Evolutionary conservation across 2,888 invertebrate genomes (phyloP).

Genomic region (Drosophila peninsularis): DNA sequence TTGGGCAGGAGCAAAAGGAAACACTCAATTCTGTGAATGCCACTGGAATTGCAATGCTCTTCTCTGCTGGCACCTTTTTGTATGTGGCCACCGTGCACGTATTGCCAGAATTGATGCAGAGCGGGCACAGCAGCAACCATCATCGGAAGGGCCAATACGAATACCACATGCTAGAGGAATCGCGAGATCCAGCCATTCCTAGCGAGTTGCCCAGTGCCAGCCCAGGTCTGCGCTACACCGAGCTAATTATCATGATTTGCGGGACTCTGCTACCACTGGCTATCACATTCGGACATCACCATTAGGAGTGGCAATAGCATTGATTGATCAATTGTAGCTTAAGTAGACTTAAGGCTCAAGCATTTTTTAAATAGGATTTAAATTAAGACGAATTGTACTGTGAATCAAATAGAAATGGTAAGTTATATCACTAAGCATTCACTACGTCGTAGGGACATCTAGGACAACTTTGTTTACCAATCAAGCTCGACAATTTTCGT

Average conservation of each 20-base stretch:
- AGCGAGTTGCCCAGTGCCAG: slow-evolving; percentile 2
- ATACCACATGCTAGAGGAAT: slow-evolving; percentile 79
- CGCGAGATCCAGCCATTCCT: slow-evolving; percentile 34
- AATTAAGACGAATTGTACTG: slow-evolving; percentile 3
- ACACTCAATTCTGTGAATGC: slow-evolving; percentile 94
- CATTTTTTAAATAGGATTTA: slow-evolving; percentile 16
- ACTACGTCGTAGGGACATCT: too few species aligned
- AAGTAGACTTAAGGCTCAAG: slow-evolving; percentile 5
- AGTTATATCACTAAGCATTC: background rate
- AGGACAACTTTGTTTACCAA: too few species aligned
- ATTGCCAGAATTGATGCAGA: slow-evolving; percentile 94
- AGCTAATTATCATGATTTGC: slow-evolving; percentile 92
- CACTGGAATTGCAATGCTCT: slow-evolving; percentile 98
- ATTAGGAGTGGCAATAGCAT: slow-evolving; percentile 86
- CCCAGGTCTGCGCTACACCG: slow-evolving; percentile 89
- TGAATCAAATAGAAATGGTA: background rate
- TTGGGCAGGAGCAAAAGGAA: slow-evolving; percentile 97
- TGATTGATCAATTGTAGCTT: background rate
- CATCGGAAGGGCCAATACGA: slow-evolving; percentile 70
- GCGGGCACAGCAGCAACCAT: slow-evolving; percentile 84
- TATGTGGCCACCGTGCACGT: slow-evolving; percentile 99
- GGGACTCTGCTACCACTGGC: slow-evolving; percentile 95
- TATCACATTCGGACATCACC: slow-evolving; percentile 96
- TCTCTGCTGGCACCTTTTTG: slow-evolving; percentile 99
- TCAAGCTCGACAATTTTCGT: too few species aligned